Evolutionary conservation across 2,888 invertebrate species (phyloP).

Genomic region (Piscicola geometra): DNA sequence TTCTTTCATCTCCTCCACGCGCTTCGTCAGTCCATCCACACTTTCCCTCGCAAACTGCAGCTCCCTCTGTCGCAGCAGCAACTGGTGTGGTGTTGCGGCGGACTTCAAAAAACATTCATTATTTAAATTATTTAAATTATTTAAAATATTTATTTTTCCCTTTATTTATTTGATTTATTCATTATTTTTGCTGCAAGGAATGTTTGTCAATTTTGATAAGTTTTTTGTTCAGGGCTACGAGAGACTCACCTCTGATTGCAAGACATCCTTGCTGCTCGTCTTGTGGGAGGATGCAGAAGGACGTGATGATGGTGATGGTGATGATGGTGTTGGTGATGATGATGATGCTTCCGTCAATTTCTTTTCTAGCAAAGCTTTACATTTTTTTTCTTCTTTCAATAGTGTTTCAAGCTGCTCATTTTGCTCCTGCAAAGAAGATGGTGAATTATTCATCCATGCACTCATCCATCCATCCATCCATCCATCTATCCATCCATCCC

Average conservation of each 20-base stretch:
- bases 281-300: background rate
- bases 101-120: too few species aligned
- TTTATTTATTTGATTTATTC: background rate
- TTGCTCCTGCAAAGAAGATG: constrained; percentile 52
- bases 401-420: constrained; percentile 49
- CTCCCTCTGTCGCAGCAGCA: constrained; percentile 47
- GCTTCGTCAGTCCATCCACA: constrained; percentile 49
- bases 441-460: too few species aligned
- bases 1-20: constrained; percentile 47
- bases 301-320: background rate
- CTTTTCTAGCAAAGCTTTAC: background rate
- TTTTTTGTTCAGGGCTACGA: too few species aligned
- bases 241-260: too few species aligned
- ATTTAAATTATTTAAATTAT: background rate
- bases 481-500: too few species aligned
- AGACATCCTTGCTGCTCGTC: background rate
- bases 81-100: too few species aligned
- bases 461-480: too few species aligned
- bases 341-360: background rate
- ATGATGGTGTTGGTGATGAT: background rate
- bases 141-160: background rate
- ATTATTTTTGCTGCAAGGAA: background rate
- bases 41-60: constrained; percentile 51
- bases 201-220: too few species aligned
- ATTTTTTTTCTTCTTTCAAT: constrained; percentile 32